Conservation (phyloP, 2,797 vertebrate species). For the Hirundo rustica region DNA sequence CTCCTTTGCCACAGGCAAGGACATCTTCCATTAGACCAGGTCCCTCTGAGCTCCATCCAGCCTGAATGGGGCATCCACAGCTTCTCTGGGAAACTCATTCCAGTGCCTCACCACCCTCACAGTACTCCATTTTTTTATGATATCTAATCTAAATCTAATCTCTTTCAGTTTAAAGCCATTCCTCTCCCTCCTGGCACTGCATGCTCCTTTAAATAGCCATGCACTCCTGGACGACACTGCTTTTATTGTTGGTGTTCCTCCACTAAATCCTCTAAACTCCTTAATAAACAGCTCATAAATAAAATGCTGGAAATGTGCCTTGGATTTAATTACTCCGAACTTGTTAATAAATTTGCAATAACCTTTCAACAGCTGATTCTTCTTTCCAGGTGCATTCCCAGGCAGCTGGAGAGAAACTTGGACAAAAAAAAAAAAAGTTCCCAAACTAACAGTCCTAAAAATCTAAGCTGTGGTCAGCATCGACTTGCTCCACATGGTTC, state of each 20-base stretch:
- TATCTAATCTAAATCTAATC: not conserved
- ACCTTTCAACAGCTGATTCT: slow-evolving; percentile 22
- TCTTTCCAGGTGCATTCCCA: not conserved
- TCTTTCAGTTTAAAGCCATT: not conserved
- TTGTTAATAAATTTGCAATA: slow-evolving; percentile 1
- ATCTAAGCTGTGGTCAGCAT: not conserved
- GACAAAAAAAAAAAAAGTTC: not conserved
- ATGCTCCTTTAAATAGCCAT: not conserved
- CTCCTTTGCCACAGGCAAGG: not conserved
- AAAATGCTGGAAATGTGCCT: slow-evolving; percentile 22
- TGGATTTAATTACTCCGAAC: slow-evolving; percentile 17
- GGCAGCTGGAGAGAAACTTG: not conserved
- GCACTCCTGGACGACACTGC: not conserved
- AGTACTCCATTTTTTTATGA: not conserved
- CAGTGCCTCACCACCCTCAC: not conserved
- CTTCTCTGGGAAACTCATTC: not conserved
- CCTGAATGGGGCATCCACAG: not conserved
- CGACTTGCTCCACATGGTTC: not conserved
- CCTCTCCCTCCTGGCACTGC: not conserved
- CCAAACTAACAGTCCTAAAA: not conserved
- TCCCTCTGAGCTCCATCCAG: not conserved
- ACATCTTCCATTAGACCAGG: not conserved
- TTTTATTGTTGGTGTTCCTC: not conserved
- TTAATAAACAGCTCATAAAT: slow-evolving; percentile 42
- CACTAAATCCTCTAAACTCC: not conserved